Evolutionary conservation across 2,113 vertebrate species (phyloP).

Genomic region (Dipodomys ordii): DNA sequence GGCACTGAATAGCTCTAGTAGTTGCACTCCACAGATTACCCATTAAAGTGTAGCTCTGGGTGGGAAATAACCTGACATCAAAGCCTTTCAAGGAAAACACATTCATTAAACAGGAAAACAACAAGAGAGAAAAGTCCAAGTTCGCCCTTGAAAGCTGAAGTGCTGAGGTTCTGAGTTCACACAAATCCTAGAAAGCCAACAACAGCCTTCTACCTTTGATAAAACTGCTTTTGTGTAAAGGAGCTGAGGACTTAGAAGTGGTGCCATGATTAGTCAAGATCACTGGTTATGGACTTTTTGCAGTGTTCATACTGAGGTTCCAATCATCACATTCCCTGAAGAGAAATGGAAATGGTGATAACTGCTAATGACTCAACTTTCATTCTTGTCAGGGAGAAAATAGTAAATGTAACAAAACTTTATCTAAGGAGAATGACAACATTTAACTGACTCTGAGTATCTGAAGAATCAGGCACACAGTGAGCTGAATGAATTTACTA

Average conservation of each 20-base stretch:
- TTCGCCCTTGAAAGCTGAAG: slow-evolving; percentile 40
- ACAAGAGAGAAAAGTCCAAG: slow-evolving; percentile 49
- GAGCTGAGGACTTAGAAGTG: not conserved
- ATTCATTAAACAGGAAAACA: slow-evolving; percentile 72
- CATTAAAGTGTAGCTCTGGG: slow-evolving; percentile 51
- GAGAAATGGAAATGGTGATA: not conserved
- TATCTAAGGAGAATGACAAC: slow-evolving; percentile 17
- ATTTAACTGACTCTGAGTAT: slow-evolving; percentile 6
- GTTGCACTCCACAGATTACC: slow-evolving; percentile 71
- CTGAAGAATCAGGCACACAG: not conserved
- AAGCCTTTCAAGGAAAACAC: slow-evolving; percentile 66
- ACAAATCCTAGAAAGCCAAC: slow-evolving; percentile 44
- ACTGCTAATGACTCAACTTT: not conserved
- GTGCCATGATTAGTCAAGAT: not conserved
- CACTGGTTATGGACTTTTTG: not conserved
- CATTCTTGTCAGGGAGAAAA: not conserved
- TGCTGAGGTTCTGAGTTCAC: slow-evolving; percentile 40
- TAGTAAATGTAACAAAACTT: not conserved
- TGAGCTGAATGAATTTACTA: slow-evolving; percentile 29
- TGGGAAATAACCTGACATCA: slow-evolving; percentile 68
- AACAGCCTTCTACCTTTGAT: slow-evolving; percentile 35
- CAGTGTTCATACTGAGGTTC: not conserved
- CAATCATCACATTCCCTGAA: not conserved
- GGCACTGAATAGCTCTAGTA: slow-evolving; percentile 48
- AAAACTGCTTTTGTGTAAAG: not conserved